These are phyloP conservation scores for Neodiprion fabricii DNA, from an alignment of 1,140 invertebrate genomes.

Conservation along the genomic window DNA sequence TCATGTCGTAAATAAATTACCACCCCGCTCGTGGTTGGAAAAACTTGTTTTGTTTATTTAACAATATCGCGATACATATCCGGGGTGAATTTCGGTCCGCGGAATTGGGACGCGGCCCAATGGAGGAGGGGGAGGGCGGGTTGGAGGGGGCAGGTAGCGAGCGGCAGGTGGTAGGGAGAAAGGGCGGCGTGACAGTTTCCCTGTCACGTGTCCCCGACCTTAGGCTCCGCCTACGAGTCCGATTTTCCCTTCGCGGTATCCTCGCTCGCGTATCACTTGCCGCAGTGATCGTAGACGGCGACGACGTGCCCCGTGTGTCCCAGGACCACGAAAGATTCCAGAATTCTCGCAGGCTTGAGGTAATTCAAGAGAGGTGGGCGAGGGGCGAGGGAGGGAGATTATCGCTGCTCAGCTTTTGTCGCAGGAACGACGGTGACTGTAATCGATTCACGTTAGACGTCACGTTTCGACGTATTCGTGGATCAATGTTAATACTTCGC, in stretches of 20 bases:
- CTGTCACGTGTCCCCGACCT: conserved; percentile 59
- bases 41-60: too few relatives aligned
- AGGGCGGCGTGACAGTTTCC: conserved; percentile 62
- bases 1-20: too few relatives aligned
- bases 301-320: too few relatives aligned
- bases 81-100: conserved; percentile 37
- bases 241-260: conserved; percentile 43
- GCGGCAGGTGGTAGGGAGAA: conserved; percentile 22
- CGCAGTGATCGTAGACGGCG: background rate
- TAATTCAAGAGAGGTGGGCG: too few relatives aligned
- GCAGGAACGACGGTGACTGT: too few relatives aligned
- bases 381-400: too few relatives aligned
- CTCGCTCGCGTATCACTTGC: background rate
- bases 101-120: conserved; percentile 7
- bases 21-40: conserved; percentile 17
- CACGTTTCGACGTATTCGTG: too few relatives aligned
- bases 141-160: conserved; percentile 34
- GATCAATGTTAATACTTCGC: too few relatives aligned
- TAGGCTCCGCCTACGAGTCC: conserved; percentile 55
- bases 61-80: conserved; percentile 1
- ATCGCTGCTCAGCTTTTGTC: too few relatives aligned
- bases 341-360: too few relatives aligned
- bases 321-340: too few relatives aligned
- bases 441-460: too few relatives aligned
- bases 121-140: conserved; percentile 23